These are phyloP conservation scores for Lepisosteus osseus DNA, from an alignment of 2,113 vertebrate species.

Conservation along the genomic window DNA sequence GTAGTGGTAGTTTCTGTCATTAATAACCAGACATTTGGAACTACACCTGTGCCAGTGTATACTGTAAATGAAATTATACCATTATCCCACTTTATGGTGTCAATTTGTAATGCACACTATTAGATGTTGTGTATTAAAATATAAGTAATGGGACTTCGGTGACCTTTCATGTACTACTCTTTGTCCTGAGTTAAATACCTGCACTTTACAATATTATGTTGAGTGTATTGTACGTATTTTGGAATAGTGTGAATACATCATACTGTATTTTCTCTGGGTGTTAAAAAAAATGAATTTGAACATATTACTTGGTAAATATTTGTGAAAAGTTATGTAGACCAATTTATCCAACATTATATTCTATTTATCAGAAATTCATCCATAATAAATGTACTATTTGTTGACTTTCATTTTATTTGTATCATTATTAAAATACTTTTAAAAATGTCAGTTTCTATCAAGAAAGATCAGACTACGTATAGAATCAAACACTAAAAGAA, in stretches of 20 bases:
- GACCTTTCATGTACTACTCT: not conserved
- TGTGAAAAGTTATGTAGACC: not conserved
- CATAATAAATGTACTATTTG: too few relatives aligned
- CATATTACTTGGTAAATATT: not conserved
- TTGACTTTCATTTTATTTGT: too few relatives aligned
- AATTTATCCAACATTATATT: too few relatives aligned
- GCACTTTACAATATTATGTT: conserved; percentile 20
- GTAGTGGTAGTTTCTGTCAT: conserved; percentile 6
- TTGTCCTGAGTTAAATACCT: not conserved
- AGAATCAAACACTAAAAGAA: too few relatives aligned
- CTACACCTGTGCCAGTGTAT: conserved; percentile 30
- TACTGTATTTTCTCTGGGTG: not conserved
- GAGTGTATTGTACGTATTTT: conserved; percentile 20
- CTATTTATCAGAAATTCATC: too few relatives aligned
- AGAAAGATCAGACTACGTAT: too few relatives aligned
- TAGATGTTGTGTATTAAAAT: conserved; percentile 23
- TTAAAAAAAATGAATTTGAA: not conserved
- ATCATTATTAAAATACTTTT: too few relatives aligned
- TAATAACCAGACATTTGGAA: not conserved
- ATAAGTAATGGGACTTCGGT: conserved; percentile 35
- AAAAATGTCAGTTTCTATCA: too few relatives aligned
- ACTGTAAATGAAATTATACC: conserved; percentile 26
- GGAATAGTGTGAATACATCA: not conserved
- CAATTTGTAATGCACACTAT: conserved; percentile 35
- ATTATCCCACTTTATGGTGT: conserved; percentile 28